Conservation (phyloP, 1,140 invertebrate genomes). For the Drosophila erecta region DNA sequence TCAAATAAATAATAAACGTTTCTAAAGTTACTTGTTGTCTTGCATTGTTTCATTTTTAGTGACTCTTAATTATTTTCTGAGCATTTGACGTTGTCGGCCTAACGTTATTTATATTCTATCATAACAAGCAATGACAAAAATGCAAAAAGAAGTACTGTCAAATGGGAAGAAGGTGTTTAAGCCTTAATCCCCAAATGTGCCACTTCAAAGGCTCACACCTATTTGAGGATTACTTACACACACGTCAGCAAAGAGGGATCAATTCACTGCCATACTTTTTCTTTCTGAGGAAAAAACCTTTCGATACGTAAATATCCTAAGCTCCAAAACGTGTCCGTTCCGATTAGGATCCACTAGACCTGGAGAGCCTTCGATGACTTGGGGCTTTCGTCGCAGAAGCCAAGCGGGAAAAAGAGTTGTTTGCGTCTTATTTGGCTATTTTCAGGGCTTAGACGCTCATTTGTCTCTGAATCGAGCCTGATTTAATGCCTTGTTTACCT, state of each 20-base stretch:
- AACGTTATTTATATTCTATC: no score
- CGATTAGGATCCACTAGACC: slow-evolving; percentile 36
- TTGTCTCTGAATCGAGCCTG: slow-evolving; percentile 48
- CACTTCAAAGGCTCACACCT: slow-evolving; percentile 5
- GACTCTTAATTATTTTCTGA: background rate
- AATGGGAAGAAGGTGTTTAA: background rate
- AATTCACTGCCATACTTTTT: slow-evolving; percentile 1
- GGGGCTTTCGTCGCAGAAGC: slow-evolving; percentile 30
- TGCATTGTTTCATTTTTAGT: background rate
- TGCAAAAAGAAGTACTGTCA: background rate
- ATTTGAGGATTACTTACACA: slow-evolving; percentile 12
- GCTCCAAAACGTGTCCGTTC: slow-evolving; percentile 52
- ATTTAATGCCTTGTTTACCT: slow-evolving; percentile 69
- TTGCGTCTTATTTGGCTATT: slow-evolving; percentile 70
- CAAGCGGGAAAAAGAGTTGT: slow-evolving; percentile 61
- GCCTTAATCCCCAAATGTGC: slow-evolving; percentile 19
- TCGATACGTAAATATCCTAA: slow-evolving; percentile 43
- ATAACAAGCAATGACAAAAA: background rate
- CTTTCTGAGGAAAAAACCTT: slow-evolving; percentile 11
- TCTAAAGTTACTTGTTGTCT: no score
- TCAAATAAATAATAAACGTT: no score
- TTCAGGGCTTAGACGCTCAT: slow-evolving; percentile 61
- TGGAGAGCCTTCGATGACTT: slow-evolving; percentile 46
- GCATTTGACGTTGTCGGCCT: no score
- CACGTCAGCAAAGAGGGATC: slow-evolving; percentile 13